Evolutionary conservation across 2,113 vertebrate genomes (phyloP), one percentile per base, ranked within the genome.

Genomic region (Laticauda colubrina): DNA sequence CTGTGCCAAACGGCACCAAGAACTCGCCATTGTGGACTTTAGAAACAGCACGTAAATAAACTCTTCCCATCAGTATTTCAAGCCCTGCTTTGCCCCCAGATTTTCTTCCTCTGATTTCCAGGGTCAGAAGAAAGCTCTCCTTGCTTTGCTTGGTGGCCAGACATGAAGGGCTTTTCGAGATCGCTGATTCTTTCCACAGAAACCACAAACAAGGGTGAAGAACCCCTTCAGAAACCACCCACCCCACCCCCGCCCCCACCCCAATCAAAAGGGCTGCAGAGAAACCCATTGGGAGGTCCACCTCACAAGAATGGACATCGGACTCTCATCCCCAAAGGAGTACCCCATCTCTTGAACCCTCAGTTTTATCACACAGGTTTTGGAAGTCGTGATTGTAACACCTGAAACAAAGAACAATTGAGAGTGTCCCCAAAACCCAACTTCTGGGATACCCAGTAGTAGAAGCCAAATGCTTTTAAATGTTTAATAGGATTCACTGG

Each of bases 1-100:
- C 95, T 96, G 94, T 93, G 96, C 97, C 96, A 95, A 90, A 59
- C 48, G 26, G 92, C 86, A 56, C 29, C 7, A 1, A 34, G 21
- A 39, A n/a, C 94, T 87, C 5, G 34, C 18, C 94, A 93, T 69
- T 90, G 96, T 95, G 94, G 91, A 95, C 95, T 92, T 29, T 94
- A 94, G 88, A 93, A 95, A 95, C 21, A 93, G 94, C 94, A 94
- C 91, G 95, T 45, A 90, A 69, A 75, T 45, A 90, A 69, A 75
- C 4, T 0, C 23, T 54, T 3, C 15, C 29, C 51, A 24, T 12
- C 3, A 0, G 56, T 57, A 21, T 34, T 26, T 61, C n/a, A 43
- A 11, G 43, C 23, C 10, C 23, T 45, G 2, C 21, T 3, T 6
- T 2, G 24, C 8, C 34, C 26, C 57, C 21, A 48, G 18, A 23